Evolutionary conservation across 1,140 invertebrate species (phyloP).

Genomic region (Drosophila navojoa): DNA sequence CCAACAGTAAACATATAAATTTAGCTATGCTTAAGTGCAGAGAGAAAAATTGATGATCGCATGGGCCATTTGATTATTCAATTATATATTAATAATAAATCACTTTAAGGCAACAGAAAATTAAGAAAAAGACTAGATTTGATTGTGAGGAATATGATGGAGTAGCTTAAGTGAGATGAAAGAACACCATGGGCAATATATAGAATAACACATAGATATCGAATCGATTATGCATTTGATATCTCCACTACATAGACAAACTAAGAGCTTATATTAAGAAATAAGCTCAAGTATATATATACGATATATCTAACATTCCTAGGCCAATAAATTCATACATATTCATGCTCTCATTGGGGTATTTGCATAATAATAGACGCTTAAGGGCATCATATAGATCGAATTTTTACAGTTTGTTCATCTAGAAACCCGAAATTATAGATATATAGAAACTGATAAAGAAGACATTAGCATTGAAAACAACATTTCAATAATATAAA

Average conservation of each 20-base stretch:
- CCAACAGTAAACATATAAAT: conserved; percentile 79
- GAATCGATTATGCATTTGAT: no score
- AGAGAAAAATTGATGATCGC: conserved; percentile 42
- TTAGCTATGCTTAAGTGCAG: conserved; percentile 63
- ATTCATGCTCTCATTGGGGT: no score
- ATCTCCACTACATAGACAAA: no score
- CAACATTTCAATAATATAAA: neutral
- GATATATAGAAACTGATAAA: neutral
- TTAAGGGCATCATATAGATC: no score
- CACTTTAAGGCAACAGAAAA: neutral
- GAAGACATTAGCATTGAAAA: neutral
- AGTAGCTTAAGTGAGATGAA: no score
- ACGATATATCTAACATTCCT: no score
- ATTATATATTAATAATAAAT: conserved; percentile 11
- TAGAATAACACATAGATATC: no score
- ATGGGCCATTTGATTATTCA: conserved; percentile 2
- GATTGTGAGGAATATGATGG: neutral
- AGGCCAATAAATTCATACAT: no score
- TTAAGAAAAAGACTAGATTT: neutral
- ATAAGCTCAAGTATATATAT: no score
- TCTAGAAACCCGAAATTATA: neutral
- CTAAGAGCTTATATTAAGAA: no score
- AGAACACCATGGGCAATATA: no score
- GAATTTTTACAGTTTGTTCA: neutral
- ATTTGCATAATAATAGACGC: no score